Base-by-base conservation (phyloP, 2,888 invertebrate genomes). In the Leptopilina myrica region DNA sequence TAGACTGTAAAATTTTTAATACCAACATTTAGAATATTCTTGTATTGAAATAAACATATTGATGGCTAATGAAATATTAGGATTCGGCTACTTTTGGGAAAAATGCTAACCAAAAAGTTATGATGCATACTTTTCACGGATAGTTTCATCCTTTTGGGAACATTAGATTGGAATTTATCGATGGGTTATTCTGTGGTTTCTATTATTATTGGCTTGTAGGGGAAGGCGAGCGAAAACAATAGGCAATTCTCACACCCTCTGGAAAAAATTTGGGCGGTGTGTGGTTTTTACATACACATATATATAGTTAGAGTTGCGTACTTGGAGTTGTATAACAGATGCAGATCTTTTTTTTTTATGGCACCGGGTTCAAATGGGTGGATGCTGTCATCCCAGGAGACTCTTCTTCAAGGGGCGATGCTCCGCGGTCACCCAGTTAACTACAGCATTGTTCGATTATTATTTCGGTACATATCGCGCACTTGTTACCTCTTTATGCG, bases 401-500 rank as follows among this genome's bases (percentile, higher is more conserved):
- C 85, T 66, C 76, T 79, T 79, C 79, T 75, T 79, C 78, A 84
- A 79, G 87, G 87, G 86, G 80, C 49, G 81, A 81, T 83, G 80
- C 85, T 85, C 84, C 82, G 86, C 86, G 87, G 87, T 86, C 88
- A 87, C 84, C 86, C 89, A 86, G 91, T 90, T 91, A 91, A 92
- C 90, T 89, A 88, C 88, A 85, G 89, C 87, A 92, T 92, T 92
- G 92, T 92, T 91, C 89, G 90, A 90, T 91, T 91, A 91, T 92
- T 92, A 91, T 91, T 92, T 91, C 89, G 88, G 89, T 91, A 92
- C 92, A 92, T 91, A 91, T 91, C 91, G 90, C 87, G 90, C 91
- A 92, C 91, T 92, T 92, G 91, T 92, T 91, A 91, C 89, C 88
- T 89, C 89, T 86, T 90, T 91, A 89, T 89, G 87, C 84, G 83